Conservation (phyloP, 2,888 invertebrate genomes). For the Dromius quadrimaculatus region DNA sequence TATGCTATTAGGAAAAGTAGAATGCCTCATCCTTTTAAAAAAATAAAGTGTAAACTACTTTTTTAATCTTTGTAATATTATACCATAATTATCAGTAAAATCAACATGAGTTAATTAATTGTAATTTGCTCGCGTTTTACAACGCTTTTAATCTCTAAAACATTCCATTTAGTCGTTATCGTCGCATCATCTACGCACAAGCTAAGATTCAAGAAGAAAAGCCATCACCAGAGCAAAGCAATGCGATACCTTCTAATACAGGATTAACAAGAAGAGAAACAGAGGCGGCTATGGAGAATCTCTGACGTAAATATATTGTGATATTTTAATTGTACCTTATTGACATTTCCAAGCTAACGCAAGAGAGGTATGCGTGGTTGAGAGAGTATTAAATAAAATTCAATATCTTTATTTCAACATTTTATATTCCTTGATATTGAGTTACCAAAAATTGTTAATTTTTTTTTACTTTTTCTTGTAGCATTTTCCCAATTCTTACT, state of each 20-base stretch:
- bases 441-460: too few species aligned
- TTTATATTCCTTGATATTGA: too few species aligned
- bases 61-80: constrained; percentile 39
- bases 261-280: background rate
- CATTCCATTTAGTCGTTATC: constrained; percentile 36
- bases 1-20: too few species aligned
- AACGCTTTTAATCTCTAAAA: constrained; percentile 35
- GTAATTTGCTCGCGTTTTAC: constrained; percentile 40
- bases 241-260: constrained; percentile 2
- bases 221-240: too few species aligned
- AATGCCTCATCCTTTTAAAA: too few species aligned
- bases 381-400: too few species aligned
- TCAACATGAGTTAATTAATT: constrained; percentile 40
- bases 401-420: too few species aligned
- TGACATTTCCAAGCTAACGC: background rate
- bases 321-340: constrained; percentile 30
- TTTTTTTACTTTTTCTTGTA: background rate
- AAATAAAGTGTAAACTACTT: constrained; percentile 10
- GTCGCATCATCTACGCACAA: constrained; percentile 20
- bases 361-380: constrained; percentile 2
- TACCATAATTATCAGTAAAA: constrained; percentile 33
- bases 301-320: constrained; percentile 30
- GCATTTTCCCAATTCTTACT: too few species aligned
- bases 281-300: background rate
- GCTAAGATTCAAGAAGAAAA: constrained; percentile 2